phyloP scores from a whole-genome alignment of 2,888 invertebrate species.

The Mythimna albipuncta region DNA sequence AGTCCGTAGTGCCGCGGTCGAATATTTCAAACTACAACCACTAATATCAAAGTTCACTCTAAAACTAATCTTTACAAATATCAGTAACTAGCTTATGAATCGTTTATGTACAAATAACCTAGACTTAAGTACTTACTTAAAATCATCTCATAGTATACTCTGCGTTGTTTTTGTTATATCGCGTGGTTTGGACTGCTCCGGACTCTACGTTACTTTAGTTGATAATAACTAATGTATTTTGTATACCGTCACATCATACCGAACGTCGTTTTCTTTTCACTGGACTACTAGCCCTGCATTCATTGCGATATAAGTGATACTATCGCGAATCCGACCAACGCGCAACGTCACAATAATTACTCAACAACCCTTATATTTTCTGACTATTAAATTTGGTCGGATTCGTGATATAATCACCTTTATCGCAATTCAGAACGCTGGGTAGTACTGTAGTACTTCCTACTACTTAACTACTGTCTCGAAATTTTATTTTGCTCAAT shows the following conservation, averaged over 20 bases:
- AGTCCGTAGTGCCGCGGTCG: constrained; percentile 24
- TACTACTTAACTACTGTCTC: constrained; percentile 46
- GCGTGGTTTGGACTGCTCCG: constrained; percentile 49
- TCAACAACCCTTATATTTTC: no score
- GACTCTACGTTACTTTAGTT: constrained; percentile 51
- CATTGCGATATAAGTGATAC: no score
- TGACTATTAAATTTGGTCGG: no score
- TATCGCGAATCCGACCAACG: no score
- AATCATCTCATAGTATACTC: constrained; percentile 61
- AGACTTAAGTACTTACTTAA: constrained; percentile 67
- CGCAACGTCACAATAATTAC: no score
- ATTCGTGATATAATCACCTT: no score
- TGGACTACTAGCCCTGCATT: constrained; percentile 51
- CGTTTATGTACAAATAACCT: constrained; percentile 68
- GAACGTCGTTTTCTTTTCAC: constrained; percentile 71
- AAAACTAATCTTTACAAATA: constrained; percentile 59
- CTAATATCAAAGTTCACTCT: constrained; percentile 55
- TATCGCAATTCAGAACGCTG: no score
- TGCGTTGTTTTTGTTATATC: constrained; percentile 61
- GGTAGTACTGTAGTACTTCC: constrained; percentile 40
- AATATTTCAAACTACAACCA: constrained; percentile 48
- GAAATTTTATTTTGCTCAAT: constrained; percentile 69
- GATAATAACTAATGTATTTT: constrained; percentile 59
- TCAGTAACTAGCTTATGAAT: constrained; percentile 68
- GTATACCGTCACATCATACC: constrained; percentile 56